Percentiles rank a stretch among this genome's conserved stretches.
Evolutionary conservation across 1,140 invertebrate genomes (phyloP).

Genomic region (Caenorhabditis briggsae): DNA sequence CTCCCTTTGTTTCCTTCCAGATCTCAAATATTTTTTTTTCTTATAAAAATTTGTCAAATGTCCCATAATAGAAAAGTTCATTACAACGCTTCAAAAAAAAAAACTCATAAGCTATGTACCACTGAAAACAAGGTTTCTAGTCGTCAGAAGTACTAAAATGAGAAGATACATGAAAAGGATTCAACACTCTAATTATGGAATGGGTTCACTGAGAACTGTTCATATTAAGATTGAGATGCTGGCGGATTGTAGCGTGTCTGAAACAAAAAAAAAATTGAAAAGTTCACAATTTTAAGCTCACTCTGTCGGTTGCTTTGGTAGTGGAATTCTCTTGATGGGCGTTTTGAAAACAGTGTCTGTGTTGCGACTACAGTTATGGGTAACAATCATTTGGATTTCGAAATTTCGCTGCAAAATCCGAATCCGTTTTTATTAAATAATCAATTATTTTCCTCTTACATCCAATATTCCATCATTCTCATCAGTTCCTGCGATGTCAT

Average conservation of each 20-base stretch:
- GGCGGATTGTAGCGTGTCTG: conserved; percentile 31
- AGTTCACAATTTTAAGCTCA: background rate
- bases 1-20: too few relatives aligned
- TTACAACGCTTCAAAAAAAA: too few relatives aligned
- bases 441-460: background rate
- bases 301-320: background rate
- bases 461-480: conserved; percentile 20
- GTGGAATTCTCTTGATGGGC: background rate
- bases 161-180: background rate
- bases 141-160: background rate
- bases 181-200: background rate
- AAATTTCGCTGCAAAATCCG: background rate
- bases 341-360: conserved; percentile 39
- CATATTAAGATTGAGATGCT: conserved; percentile 29
- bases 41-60: too few relatives aligned
- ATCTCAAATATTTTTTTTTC: too few relatives aligned
- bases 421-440: too few relatives aligned
- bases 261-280: background rate
- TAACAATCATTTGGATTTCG: conserved; percentile 27
- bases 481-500: conserved; percentile 20
- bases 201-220: background rate
- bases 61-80: too few relatives aligned
- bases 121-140: too few relatives aligned
- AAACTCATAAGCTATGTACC: too few relatives aligned
- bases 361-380: conserved; percentile 17